Conservation (phyloP, 2,797 vertebrate genomes). For the Acridotheres tristis region DNA sequence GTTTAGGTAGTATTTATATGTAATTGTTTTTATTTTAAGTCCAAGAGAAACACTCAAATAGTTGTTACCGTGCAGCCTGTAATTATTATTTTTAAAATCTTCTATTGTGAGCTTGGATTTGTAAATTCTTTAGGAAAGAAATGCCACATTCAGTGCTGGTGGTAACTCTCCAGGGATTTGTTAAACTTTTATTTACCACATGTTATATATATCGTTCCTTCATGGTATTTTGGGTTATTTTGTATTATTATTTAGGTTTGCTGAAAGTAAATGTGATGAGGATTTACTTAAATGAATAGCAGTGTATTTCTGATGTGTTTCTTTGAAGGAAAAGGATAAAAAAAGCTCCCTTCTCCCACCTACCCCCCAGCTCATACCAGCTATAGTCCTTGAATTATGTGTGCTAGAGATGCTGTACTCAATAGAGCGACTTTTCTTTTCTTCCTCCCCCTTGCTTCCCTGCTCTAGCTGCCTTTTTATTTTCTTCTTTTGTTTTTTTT, state of each 20-base stretch:
- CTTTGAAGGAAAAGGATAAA: slow-evolving; percentile 30
- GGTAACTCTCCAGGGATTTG: slow-evolving; percentile 27
- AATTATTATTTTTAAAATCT: slow-evolving; percentile 29
- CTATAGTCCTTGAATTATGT: slow-evolving; percentile 48
- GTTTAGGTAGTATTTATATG: slow-evolving; percentile 5
- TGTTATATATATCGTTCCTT: background rate
- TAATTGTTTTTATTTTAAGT: background rate
- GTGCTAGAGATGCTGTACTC: slow-evolving; percentile 52
- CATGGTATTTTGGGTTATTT: slow-evolving; percentile 2
- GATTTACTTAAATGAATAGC: slow-evolving; percentile 49
- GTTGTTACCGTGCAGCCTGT: background rate
- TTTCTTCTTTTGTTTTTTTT: background rate
- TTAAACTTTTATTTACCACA: slow-evolving; percentile 41
- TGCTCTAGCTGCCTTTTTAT: background rate
- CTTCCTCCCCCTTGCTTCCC: background rate
- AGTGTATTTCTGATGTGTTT: slow-evolving; percentile 37
- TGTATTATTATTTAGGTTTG: slow-evolving; percentile 46
- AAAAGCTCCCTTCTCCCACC: background rate
- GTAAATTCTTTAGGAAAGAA: slow-evolving; percentile 14
- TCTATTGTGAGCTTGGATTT: background rate
- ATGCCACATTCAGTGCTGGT: background rate
- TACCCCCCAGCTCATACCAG: background rate
- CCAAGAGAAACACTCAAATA: background rate
- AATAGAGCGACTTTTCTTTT: slow-evolving; percentile 35
- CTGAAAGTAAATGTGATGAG: slow-evolving; percentile 39